Evolutionary conservation across 1,140 invertebrate species (phyloP), one percentile per base, ranked within the genome.

Genomic region (Aphaenogaster ashmeadi): DNA sequence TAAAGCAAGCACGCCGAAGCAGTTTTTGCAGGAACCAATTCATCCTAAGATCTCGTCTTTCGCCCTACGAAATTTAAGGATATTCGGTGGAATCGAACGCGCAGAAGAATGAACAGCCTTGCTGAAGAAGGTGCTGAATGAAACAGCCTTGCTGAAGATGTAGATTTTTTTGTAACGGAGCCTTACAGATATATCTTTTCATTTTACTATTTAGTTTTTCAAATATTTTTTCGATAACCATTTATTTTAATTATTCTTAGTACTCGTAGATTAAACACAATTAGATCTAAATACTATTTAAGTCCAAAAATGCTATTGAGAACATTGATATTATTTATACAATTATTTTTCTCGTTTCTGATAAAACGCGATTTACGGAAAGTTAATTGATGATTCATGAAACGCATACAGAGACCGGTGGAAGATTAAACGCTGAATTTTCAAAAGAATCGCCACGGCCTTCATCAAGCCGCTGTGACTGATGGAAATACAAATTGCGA

Each of bases 401-500:
- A 50, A 74, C 80, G 80, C 41, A 50, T 33, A 27, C 33, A 15
- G 6, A 15, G 3, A 83, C 47, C 21, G 41, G n/a, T 56, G 41
- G 27, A 75, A 74, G 80, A 84, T 84, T 84, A 84, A 84, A 84
- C 54, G 54, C 8, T 74, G 56, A 74, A 84, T 84, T 84, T 84
- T 84, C 41, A 56, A 75, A 84, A 84, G 80, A 84, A 84, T 84
- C 69, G 69, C 69, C 13, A 75, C 13, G 41, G 54, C 38, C 80
- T 84, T 74, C 41, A 74, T 74, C 69, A 50, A 47, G 33, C 52
- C 41, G 41, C 44, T 71, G 13, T 60, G 80, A 74, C 74, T 66
- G 83, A 86, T 79, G 83, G 60, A 86, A 86, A 86, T 86, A 86
- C 75, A 86, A 86, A 86, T 86, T 86, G 75, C 83, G 74, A 78